Percentiles rank a stretch among this genome's conserved stretches.
Conservation (phyloP, 1,140 invertebrate species). For the Zophobas atratus region DNA sequence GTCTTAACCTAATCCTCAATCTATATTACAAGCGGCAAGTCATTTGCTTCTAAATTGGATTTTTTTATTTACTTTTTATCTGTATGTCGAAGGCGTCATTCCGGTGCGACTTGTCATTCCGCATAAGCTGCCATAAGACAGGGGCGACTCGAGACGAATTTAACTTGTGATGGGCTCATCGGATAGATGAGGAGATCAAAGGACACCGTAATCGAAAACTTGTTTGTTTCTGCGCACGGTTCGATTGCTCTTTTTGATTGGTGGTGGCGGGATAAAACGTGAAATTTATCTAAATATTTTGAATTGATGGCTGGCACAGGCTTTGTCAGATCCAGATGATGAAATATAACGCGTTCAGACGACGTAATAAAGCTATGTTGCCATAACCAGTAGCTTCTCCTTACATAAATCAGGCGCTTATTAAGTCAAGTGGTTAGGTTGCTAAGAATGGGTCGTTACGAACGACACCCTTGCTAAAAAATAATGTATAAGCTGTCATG, state of each 20-base stretch:
- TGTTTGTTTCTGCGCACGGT: constrained; percentile 47
- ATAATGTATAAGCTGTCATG: constrained; percentile 42
- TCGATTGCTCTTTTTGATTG: constrained; percentile 41
- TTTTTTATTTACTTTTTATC: constrained; percentile 52
- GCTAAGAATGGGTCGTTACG: constrained; percentile 47
- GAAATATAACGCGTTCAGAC: constrained; percentile 33
- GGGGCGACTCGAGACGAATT: constrained; percentile 31
- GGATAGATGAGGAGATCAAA: constrained; percentile 50
- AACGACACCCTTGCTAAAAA: constrained; percentile 34
- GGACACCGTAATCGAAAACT: constrained; percentile 52
- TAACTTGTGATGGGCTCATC: constrained; percentile 48
- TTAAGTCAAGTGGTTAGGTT: constrained; percentile 49
- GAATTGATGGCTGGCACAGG: constrained; percentile 34
- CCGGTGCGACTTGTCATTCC: constrained; percentile 47
- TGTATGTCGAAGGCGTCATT: constrained; percentile 32
- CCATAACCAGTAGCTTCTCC: constrained; percentile 47
- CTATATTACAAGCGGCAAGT: constrained; percentile 48
- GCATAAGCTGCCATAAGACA: constrained; percentile 39
- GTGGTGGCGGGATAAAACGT: constrained; percentile 21
- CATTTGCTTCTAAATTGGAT: constrained; percentile 52
- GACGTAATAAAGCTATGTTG: constrained; percentile 46
- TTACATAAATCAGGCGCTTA: constrained; percentile 47
- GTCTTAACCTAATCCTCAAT: constrained; percentile 47
- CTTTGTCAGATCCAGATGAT: constrained; percentile 44
- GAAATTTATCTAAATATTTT: constrained; percentile 48